Percentiles rank a stretch among this genome's conserved stretches.
phyloP scores from a whole-genome alignment of 2,888 invertebrate genomes.

The Acheta domesticus region DNA sequence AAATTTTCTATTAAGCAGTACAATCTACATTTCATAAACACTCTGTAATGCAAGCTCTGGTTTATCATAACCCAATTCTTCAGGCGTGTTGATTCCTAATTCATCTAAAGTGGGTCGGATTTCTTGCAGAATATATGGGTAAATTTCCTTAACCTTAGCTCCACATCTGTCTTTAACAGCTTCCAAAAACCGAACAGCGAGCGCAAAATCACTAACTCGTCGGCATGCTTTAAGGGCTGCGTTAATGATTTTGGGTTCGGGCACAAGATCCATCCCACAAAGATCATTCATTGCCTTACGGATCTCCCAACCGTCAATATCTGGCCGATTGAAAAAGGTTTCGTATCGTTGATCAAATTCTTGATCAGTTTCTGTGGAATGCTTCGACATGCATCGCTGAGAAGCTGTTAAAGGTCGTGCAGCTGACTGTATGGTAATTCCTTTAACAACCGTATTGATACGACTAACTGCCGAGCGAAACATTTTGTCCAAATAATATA shows the following conservation, averaged over 20 bases:
- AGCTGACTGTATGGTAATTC: conserved; percentile 31
- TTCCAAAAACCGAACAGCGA: conserved; percentile 91
- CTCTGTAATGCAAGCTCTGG: conserved; percentile 85
- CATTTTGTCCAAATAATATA: conserved; percentile 33
- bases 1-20: background rate
- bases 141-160: conserved; percentile 67
- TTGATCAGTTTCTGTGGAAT: conserved; percentile 66
- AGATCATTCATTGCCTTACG: conserved; percentile 88
- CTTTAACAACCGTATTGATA: conserved; percentile 32
- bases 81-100: conserved; percentile 88
- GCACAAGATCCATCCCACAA: conserved; percentile 85
- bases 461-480: conserved; percentile 37
- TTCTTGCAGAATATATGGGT: conserved; percentile 85
- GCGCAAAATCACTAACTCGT: conserved; percentile 87
- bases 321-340: conserved; percentile 76
- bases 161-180: conserved; percentile 88
- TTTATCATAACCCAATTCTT: conserved; percentile 94
- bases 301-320: conserved; percentile 93
- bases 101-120: conserved; percentile 89
- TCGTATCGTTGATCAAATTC: conserved; percentile 83
- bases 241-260: conserved; percentile 84
- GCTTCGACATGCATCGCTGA: conserved; percentile 40
- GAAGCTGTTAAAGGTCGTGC: conserved; percentile 32
- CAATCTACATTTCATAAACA: conserved; percentile 61
- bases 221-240: conserved; percentile 89